A percentile compares a stretch with the other conserved stretches of the same genome.
Conservation (phyloP, 2,888 invertebrate genomes). For the Acleris sparsana region DNA sequence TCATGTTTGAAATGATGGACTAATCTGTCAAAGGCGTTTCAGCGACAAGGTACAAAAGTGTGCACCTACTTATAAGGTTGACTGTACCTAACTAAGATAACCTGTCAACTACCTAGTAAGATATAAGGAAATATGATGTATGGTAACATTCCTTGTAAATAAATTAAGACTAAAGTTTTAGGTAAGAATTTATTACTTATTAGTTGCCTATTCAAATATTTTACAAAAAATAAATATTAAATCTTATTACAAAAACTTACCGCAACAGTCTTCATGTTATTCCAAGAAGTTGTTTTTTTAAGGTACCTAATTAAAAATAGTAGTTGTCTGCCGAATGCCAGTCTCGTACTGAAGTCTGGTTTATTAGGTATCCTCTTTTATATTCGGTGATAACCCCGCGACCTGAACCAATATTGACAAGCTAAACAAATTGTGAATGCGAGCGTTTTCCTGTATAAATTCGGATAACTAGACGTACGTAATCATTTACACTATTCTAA, state of each 20-base stretch:
- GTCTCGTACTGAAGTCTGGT: not conserved
- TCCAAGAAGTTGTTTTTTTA: not conserved
- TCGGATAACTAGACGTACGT: constrained; percentile 42
- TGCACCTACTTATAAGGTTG: no score
- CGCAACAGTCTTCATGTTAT: constrained; percentile 52
- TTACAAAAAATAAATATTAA: no score
- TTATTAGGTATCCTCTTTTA: constrained; percentile 46
- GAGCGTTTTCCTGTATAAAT: constrained; percentile 51
- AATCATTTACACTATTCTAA: not conserved
- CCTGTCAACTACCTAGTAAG: no score
- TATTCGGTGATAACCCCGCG: constrained; percentile 41
- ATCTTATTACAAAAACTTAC: constrained; percentile 49
- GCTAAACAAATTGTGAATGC: constrained; percentile 42
- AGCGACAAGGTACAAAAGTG: no score
- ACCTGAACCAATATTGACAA: constrained; percentile 51
- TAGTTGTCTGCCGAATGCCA: not conserved
- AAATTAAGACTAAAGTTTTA: no score
- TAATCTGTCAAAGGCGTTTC: no score
- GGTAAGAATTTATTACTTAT: no score
- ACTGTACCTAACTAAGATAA: no score
- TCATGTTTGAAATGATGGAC: no score
- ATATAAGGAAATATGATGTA: no score
- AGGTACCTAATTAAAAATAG: not conserved
- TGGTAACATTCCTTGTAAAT: no score
- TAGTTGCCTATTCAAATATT: no score